phyloP scores from a whole-genome alignment of 2,113 vertebrate species.

The Paradoxurus hermaphroditus region DNA sequence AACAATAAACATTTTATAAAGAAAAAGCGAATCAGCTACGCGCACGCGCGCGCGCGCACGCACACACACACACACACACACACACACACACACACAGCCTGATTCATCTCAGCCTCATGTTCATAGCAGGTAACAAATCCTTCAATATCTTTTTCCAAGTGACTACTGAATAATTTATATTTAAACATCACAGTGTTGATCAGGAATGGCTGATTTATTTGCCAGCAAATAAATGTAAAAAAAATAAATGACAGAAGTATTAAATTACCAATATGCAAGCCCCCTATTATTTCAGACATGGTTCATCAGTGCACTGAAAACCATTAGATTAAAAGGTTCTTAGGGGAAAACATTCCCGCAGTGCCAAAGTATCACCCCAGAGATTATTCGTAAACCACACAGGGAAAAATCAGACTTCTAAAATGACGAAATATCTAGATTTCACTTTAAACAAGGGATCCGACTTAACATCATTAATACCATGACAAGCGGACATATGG shows the following conservation, averaged over 20 bases:
- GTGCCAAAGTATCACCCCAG: background rate
- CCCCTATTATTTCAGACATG: background rate
- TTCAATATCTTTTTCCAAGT: background rate
- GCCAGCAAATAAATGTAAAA: background rate
- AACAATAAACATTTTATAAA: background rate
- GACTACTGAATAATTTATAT: background rate
- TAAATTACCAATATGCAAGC: background rate
- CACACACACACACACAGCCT: too few species aligned
- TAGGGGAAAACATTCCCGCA: background rate
- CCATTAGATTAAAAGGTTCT: background rate
- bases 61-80: too few species aligned
- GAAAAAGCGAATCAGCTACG: background rate
- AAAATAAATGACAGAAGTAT: background rate
- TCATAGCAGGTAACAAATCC: background rate
- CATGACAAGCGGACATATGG: background rate
- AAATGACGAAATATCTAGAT: background rate
- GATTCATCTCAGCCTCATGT: background rate
- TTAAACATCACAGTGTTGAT: background rate
- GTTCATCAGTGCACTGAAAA: background rate
- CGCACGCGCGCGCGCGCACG: too few species aligned
- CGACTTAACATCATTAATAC: background rate
- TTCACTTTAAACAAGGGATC: background rate
- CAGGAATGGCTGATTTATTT: background rate
- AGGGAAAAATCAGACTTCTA: background rate
- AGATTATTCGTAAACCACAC: background rate